Evolutionary conservation across 2,113 vertebrate species (phyloP).

Genomic region (Antigone vipio): DNA sequence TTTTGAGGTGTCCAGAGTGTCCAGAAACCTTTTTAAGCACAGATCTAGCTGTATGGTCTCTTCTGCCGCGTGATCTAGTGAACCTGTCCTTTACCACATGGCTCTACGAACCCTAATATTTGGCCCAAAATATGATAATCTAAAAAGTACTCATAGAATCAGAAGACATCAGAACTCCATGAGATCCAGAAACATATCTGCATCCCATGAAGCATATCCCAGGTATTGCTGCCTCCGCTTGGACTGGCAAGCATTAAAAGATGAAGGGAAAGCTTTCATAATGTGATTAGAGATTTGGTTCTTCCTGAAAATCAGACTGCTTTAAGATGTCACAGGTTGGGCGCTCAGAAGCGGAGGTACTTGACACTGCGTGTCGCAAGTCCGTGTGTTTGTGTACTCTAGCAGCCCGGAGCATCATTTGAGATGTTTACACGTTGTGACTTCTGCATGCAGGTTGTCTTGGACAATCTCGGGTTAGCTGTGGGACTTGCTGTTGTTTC

Average conservation of each 20-base stretch:
- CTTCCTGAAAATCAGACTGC: not conserved
- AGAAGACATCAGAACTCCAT: not conserved
- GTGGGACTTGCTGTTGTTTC: not conserved
- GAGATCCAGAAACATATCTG: not conserved
- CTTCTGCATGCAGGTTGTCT: not conserved
- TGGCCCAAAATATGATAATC: not conserved
- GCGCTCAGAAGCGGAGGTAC: not conserved
- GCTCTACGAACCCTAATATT: not conserved
- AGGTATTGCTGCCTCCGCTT: not conserved
- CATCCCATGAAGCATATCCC: not conserved
- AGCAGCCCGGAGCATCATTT: not conserved
- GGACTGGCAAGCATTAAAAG: not conserved
- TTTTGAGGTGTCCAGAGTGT: not conserved
- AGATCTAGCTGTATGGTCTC: not conserved
- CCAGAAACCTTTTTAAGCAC: not conserved
- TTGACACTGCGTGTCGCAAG: fast-evolving
- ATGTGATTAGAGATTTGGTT: not conserved
- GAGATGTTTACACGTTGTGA: not conserved
- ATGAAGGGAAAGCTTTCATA: not conserved
- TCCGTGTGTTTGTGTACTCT: not conserved
- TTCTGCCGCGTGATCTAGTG: fast-evolving
- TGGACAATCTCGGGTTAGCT: not conserved
- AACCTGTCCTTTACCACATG: not conserved
- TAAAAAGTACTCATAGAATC: not conserved
- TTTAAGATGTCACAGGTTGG: not conserved